Percentiles rank a stretch among this genome's conserved stretches.
These are phyloP conservation scores for Drosophila ficusphila DNA, from an alignment of 1,140 invertebrate species.

Conservation along the genomic window DNA sequence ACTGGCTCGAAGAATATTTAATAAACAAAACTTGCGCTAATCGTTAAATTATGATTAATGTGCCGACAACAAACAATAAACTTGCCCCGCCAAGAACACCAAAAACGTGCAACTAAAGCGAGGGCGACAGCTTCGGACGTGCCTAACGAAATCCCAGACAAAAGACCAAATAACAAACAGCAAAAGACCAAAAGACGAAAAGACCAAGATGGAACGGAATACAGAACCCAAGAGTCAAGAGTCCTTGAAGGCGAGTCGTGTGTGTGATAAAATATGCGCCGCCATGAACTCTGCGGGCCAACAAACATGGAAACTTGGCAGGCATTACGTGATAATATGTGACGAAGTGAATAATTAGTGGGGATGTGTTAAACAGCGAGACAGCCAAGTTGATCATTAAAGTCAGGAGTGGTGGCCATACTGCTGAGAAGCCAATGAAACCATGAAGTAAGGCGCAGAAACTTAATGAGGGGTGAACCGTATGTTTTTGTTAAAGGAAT, in stretches of 20 bases:
- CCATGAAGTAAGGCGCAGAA: neutral
- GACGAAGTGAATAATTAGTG: slow-evolving; percentile 45
- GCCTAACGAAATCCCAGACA: slow-evolving; percentile 43
- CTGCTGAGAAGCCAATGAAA: neutral
- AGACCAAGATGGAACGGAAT: slow-evolving; percentile 14
- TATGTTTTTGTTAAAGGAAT: neutral
- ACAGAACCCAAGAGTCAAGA: neutral
- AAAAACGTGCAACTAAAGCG: slow-evolving; percentile 50
- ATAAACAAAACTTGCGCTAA: slow-evolving; percentile 76
- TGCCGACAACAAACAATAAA: slow-evolving; percentile 63
- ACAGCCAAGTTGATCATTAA: slow-evolving; percentile 12
- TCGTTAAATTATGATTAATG: slow-evolving; percentile 79
- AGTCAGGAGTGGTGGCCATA: neutral
- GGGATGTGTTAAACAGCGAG: slow-evolving; percentile 22
- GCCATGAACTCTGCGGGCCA: slow-evolving; percentile 23
- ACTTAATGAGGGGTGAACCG: neutral
- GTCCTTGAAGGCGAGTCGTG: slow-evolving; percentile 21
- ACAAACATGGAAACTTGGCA: slow-evolving; percentile 41
- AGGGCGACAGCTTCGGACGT: slow-evolving; percentile 35
- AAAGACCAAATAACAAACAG: slow-evolving; percentile 8
- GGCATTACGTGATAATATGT: slow-evolving; percentile 46
- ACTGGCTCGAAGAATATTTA: slow-evolving; percentile 57
- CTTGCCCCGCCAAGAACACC: slow-evolving; percentile 32
- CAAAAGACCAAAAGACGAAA: slow-evolving; percentile 21
- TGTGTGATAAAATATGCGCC: slow-evolving; percentile 38